phyloP scores from a whole-genome alignment of 2,113 vertebrate genomes.

The Callocephalon fimbriatum region DNA sequence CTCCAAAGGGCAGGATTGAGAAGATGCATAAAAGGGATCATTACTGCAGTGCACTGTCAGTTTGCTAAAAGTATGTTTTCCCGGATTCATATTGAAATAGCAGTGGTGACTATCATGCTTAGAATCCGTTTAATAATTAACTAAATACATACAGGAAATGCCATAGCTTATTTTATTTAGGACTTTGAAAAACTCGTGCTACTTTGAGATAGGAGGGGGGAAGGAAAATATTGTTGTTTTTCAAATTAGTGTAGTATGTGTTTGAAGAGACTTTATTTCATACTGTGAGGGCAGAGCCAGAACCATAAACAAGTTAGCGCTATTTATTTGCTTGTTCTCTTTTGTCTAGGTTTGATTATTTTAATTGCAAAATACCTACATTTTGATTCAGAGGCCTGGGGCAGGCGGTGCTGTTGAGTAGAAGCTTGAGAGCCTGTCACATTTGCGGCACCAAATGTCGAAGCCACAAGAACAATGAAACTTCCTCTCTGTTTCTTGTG shows the following conservation, averaged over 20 bases:
- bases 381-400: not conserved
- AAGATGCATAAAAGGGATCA: not conserved
- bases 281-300: constrained; percentile 22
- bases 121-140: constrained; percentile 44
- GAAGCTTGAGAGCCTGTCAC: not conserved
- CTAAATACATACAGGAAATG: constrained; percentile 49
- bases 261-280: constrained; percentile 44
- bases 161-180: constrained; percentile 40
- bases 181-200: constrained; percentile 28
- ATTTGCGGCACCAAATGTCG: not conserved
- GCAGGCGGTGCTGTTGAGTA: not conserved
- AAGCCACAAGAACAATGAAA: constrained; percentile 40
- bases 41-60: not conserved
- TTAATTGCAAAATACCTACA: not conserved
- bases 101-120: not conserved
- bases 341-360: not conserved
- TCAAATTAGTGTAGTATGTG: not conserved
- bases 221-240: constrained; percentile 57
- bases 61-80: not conserved
- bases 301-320: not conserved
- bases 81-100: not conserved
- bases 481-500: constrained; percentile 43
- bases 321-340: constrained; percentile 61
- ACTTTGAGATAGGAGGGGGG: constrained; percentile 49
- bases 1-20: not conserved